Evolutionary conservation across 2,888 invertebrate genomes (phyloP), one percentile per base, ranked within the genome.

Genomic region (Spodoptera picta): DNA sequence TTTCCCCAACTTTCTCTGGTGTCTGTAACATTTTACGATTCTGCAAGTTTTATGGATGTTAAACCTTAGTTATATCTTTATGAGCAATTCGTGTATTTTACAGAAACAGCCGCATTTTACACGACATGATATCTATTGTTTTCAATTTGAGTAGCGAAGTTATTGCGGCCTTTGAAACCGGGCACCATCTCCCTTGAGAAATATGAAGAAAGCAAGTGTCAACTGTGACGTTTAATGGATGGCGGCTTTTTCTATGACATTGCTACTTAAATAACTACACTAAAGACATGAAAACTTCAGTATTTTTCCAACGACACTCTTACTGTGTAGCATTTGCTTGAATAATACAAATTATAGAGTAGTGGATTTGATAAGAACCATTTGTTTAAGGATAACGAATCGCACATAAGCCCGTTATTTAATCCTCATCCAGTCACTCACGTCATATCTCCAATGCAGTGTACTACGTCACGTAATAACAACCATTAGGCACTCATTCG

Each of bases 121-220:
- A 14, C 19, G 68, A 65, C 47, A 60, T 12, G 51, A 62, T 54
- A 62, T 54, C 60, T 44, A 60, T 48, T 73, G 48, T 60, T 60
- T 31, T 73, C 48, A 66, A 52, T 66, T 14, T 46, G 11, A 55
- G 52, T 44, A 45, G 31, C 9, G 23, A 70, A 65, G 56, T 48
- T 70, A 56, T 47, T 36, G 55, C 14, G 19, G 14, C 9, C 51
- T 67, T 68, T 67, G 71, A 14, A 58, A 45, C 24, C 24, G 31
- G 52, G 57, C 57, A 31, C 27, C 11, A 42, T 4, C 10, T 66
- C 69, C 67, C 67, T 55, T 36, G 69, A 72, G 72, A 69, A 69
- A 69, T 69, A 69, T 60, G 47, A 31, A 60, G 24, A 53, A 31
- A 43, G 49, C 65, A 65, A 71, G 45, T 65, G 58, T 7, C 58